These are phyloP conservation scores for Nemotelus nigrinus DNA, from an alignment of 2,888 invertebrate genomes.

Conservation along the genomic window DNA sequence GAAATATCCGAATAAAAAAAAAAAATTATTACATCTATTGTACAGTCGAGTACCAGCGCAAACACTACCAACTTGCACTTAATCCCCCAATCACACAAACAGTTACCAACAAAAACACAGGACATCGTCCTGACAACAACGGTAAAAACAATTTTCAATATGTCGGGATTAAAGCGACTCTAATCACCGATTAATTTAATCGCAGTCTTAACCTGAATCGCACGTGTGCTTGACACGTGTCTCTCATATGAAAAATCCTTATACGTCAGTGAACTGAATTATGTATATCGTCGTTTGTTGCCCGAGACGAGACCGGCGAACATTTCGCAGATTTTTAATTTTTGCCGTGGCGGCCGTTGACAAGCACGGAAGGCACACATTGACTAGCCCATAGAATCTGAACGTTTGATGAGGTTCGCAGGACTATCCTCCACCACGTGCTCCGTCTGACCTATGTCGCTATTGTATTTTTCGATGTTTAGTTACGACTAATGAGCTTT, in stretches of 20 bases:
- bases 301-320: not conserved
- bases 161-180: slow-evolving; percentile 56
- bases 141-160: slow-evolving; percentile 49
- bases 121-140: slow-evolving; percentile 37
- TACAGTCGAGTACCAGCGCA: slow-evolving; percentile 25
- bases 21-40: not conserved
- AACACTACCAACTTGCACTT: slow-evolving; percentile 14
- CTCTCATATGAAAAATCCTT: slow-evolving; percentile 41
- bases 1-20: not conserved
- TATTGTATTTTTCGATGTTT: slow-evolving; percentile 30
- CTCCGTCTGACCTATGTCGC: slow-evolving; percentile 6
- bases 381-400: not conserved
- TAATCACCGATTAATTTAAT: slow-evolving; percentile 65
- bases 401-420: no score
- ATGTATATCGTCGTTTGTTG: not conserved
- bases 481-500: slow-evolving; percentile 43
- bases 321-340: not conserved
- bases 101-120: slow-evolving; percentile 8
- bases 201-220: slow-evolving; percentile 61
- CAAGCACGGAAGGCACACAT: not conserved
- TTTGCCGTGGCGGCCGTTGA: not conserved
- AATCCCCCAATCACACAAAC: slow-evolving; percentile 26
- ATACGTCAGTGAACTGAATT: slow-evolving; percentile 35
- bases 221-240: slow-evolving; percentile 46
- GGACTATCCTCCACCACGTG: not conserved